Base-by-base conservation (phyloP, 1,140 invertebrate species). In the Doryteuthis pealeii region DNA sequence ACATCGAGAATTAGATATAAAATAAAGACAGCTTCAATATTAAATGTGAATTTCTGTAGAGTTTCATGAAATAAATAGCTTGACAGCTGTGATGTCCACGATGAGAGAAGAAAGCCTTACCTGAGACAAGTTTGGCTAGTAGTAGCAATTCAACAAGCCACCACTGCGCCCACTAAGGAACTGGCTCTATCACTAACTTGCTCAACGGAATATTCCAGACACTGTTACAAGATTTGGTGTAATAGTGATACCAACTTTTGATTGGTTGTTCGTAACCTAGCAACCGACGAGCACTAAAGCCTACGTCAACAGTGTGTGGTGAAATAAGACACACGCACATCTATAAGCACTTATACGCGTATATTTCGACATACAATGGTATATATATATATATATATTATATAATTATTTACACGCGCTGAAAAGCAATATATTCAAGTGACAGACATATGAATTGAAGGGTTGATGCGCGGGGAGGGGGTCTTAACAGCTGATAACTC, bases 311-410 rank as follows among this genome's bases (percentile, higher is more conserved):
- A 62, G 54, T 10, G 54, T 28, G 54, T 14, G 22, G 54, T n/a
- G 22, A 58, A 28, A 58, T 22, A 58, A 10, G 26, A 58, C 54
- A 28, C 26, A 58, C 26, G 54, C 26, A 5, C 26, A 15, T 58
- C 10, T 58, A 58, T 10, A 58, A n/a, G 26, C 26, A 6, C 26
- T 2, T 58, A 6, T 22, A 6, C 26, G 0, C 26, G 5, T 58
- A 58, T 10, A 58, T 15, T n/a, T 58, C 6, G 18, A 58, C 18
- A 58, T 58, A 15, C 18, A 10, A n/a, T n/a, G 5, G 18, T 58
- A 58, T 58, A 58, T 58, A 58, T 58, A 58, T 58, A 58, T 58
- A 58, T 58, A 58, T 58, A 58, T 58, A 40, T 40, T n/a, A 40
- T 10, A 40, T 10, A 40, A 3, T 5, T 10, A 40, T 10, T 5